phyloP scores from a whole-genome alignment of 2,888 invertebrate genomes.

The Microdon myrmicae region DNA sequence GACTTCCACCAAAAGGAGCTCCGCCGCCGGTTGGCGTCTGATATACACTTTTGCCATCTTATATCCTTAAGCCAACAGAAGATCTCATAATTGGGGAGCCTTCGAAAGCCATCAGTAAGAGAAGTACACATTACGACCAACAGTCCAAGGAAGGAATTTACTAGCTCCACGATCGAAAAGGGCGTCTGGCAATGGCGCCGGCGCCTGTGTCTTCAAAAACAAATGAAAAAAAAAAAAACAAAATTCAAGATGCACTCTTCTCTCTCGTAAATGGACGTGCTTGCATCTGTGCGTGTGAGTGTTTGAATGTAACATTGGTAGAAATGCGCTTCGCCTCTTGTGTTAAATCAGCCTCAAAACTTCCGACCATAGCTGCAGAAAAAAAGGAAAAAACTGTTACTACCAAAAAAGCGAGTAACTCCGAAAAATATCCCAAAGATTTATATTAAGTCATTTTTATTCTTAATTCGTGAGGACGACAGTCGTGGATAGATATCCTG shows the following conservation, averaged over 20 bases:
- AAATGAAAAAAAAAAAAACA: slow-evolving; percentile 8
- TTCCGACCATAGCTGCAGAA: too few species aligned
- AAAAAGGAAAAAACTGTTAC: too few species aligned
- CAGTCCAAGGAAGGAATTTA: slow-evolving; percentile 29
- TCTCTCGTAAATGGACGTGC: too few species aligned
- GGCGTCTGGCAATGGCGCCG: slow-evolving; percentile 56
- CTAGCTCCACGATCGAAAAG: slow-evolving; percentile 52
- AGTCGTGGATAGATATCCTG: slow-evolving; percentile 40
- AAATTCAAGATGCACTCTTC: slow-evolving; percentile 17
- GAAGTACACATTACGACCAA: slow-evolving; percentile 9
- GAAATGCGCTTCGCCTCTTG: too few species aligned
- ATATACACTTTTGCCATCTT: too few species aligned
- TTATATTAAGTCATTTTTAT: slow-evolving; percentile 53
- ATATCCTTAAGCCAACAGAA: too few species aligned
- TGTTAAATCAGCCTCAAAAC: slow-evolving; percentile 37
- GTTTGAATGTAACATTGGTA: too few species aligned
- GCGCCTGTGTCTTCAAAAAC: slow-evolving; percentile 44
- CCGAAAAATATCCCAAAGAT: slow-evolving; percentile 37
- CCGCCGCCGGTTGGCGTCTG: neutral
- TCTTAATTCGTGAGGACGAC: slow-evolving; percentile 48
- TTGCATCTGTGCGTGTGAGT: too few species aligned
- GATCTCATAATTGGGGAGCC: slow-evolving; percentile 36
- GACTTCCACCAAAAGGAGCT: slow-evolving; percentile 17
- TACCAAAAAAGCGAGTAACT: neutral
- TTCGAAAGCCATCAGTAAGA: slow-evolving; percentile 38